These are phyloP conservation scores for Pseudoatta argentina DNA, from an alignment of 1,140 invertebrate genomes.

Conservation along the genomic window DNA sequence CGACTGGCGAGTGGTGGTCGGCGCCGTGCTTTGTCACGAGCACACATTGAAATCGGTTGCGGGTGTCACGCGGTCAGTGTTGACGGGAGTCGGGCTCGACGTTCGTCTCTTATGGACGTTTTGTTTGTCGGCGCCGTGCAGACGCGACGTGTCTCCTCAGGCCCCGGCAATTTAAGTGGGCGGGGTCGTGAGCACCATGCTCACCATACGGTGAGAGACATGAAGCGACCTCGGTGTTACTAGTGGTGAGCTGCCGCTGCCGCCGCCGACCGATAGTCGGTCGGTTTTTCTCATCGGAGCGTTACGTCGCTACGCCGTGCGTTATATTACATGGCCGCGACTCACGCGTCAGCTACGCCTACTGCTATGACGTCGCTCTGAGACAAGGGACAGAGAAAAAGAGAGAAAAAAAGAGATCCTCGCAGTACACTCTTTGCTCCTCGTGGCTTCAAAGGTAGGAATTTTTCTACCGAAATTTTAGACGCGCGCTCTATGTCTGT, in stretches of 20 bases:
- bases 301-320: conserved; percentile 3
- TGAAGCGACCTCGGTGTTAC: conserved; percentile 76
- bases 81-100: conserved; percentile 18
- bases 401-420: background rate
- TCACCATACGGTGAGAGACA: conserved; percentile 63
- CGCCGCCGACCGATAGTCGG: conserved; percentile 63
- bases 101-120: background rate
- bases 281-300: conserved; percentile 62
- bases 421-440: conserved; percentile 54
- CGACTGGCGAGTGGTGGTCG: conserved; percentile 35
- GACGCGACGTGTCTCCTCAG: background rate
- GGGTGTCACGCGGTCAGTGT: conserved; percentile 47
- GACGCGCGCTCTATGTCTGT: conserved; percentile 50
- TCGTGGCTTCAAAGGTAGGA: conserved; percentile 73
- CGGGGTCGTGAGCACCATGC: conserved; percentile 67
- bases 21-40: conserved; percentile 23
- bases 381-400: conserved; percentile 13
- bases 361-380: conserved; percentile 72
- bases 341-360: conserved; percentile 52
- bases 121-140: background rate
- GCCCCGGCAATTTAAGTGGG: conserved; percentile 59
- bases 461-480: conserved; percentile 71
- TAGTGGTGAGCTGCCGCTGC: conserved; percentile 71
- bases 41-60: conserved; percentile 25
- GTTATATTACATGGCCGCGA: conserved; percentile 47